These are phyloP conservation scores for Myioborus miniatus DNA, from an alignment of 2,797 vertebrate genomes.

Conservation along the genomic window DNA sequence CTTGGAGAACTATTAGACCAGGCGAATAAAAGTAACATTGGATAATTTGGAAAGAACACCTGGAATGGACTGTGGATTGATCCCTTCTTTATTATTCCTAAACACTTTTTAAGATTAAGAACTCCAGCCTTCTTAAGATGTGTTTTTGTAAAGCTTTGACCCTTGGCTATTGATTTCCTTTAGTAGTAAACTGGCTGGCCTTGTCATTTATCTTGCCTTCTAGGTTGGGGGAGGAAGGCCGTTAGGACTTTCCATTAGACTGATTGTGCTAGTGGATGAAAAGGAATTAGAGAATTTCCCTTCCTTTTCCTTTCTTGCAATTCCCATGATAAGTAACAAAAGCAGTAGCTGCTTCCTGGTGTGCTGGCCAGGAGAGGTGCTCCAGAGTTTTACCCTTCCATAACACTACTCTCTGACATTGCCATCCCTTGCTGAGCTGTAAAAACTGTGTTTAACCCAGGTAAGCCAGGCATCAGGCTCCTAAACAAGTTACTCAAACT, in stretches of 20 bases:
- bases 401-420: background rate
- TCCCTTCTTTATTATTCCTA: conserved; percentile 38
- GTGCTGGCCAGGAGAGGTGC: background rate
- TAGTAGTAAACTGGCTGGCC: conserved; percentile 9
- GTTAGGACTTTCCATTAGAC: conserved; percentile 24
- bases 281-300: conserved; percentile 1
- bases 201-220: background rate
- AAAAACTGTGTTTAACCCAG: background rate
- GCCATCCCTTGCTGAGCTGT: background rate
- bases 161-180: conserved; percentile 53
- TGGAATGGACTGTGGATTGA: conserved; percentile 63
- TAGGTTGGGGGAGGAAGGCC: background rate
- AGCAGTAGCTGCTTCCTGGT: background rate
- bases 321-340: background rate
- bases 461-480: background rate
- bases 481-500: background rate
- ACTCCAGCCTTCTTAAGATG: conserved; percentile 17
- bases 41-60: conserved; percentile 69
- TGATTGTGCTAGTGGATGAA: background rate
- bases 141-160: conserved; percentile 43
- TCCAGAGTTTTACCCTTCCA: background rate
- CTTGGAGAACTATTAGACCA: conserved; percentile 72
- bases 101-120: conserved; percentile 44
- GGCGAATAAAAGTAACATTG: conserved; percentile 68
- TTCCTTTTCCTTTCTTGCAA: background rate